Base-by-base conservation (phyloP, 2,797 vertebrate species). In the Malurus leucopterus region DNA sequence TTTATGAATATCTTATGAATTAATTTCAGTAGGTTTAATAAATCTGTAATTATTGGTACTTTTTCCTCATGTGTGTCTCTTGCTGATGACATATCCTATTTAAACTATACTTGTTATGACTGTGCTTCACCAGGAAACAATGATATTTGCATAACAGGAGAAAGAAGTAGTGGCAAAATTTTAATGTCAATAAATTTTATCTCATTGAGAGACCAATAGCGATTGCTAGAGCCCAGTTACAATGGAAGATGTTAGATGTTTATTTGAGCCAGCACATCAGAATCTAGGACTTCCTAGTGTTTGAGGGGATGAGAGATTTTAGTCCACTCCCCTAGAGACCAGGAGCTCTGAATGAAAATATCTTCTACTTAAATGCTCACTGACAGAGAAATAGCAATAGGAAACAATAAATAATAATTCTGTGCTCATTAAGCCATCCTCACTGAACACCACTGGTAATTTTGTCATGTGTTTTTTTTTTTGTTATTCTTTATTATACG, bases 371-470 rank as follows among this genome's bases (percentile, higher is more conserved):
- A 89, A 94, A 88, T 59, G 59, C 43, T 70, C 80, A 88, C 79
- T 91, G 77, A 59, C 71, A 82, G 47, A 91, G 69, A 94, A 86
- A 46, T 16, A 95, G 68, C 76, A 93, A 88, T 84, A 86, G 89
- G 83, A 96, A 95, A 95, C 73, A 96, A 95, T 90, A 95, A 96
- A 95, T 79, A 95, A 91, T 94, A 94, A 95, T 96, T 96, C 90
- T 86, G 43, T 92, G 77, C 95, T 96, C 91, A 93, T 96, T 96
- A 94, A 95, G 86, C 93, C 93, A 93, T 90, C 79, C 74, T 86
- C 93, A 89, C 92, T 92, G 86, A 96, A 89, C 86, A 96, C 92
- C 53, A 62, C 82, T 75, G 36, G 72, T 90, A 96, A 96, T 96
- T 96, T 94, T 95, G 76, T 75, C 92, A 93, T 90, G 81, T 95